phyloP scores from a whole-genome alignment of 2,797 vertebrate genomes.

The Periophthalmus magnuspinnatus region DNA sequence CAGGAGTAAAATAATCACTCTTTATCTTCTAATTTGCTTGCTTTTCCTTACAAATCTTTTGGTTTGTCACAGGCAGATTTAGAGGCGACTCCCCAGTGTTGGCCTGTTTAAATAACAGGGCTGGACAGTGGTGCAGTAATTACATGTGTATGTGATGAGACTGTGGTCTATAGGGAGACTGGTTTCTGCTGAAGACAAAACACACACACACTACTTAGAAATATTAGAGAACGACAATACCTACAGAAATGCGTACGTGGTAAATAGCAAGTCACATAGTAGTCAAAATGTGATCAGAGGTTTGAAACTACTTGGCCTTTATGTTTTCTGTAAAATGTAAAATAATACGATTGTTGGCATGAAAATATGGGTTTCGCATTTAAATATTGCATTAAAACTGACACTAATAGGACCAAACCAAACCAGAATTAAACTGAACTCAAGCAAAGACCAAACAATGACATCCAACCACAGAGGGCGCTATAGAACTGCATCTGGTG shows the following conservation, averaged over 20 bases:
- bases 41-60: neutral
- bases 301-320: too few species aligned
- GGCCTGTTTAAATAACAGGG: neutral
- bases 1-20: too few species aligned
- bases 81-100: neutral
- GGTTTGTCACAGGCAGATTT: neutral
- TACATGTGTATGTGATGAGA: slow-evolving; percentile 2
- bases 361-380: too few species aligned
- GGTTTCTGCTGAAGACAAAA: neutral
- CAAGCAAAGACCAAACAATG: too few species aligned
- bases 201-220: neutral
- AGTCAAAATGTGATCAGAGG: too few species aligned
- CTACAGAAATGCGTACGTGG: neutral
- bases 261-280: neutral
- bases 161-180: neutral
- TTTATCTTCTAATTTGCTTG: neutral
- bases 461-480: too few species aligned
- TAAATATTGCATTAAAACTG: too few species aligned
- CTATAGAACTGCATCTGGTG: neutral
- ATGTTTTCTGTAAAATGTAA: too few species aligned
- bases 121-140: slow-evolving; percentile 6
- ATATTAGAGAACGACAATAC: neutral
- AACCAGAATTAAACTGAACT: too few species aligned
- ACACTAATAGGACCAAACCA: too few species aligned
- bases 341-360: too few species aligned